Conservation (phyloP, 2,797 vertebrate species). For the Cirrhinus molitorella region DNA sequence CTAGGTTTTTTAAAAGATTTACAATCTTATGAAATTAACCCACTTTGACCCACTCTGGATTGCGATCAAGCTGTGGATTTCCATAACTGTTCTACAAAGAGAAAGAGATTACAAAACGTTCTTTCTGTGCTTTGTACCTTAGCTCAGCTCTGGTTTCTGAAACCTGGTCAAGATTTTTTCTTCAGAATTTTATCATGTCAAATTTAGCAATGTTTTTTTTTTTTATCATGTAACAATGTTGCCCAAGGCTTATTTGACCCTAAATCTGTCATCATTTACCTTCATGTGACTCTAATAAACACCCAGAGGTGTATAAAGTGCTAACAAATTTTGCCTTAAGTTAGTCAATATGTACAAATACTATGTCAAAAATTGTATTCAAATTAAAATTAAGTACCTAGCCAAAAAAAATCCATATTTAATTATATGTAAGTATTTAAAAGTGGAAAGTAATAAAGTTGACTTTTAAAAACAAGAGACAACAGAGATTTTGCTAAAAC, state of each 20-base stretch:
- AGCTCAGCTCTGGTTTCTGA: not conserved
- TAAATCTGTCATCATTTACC: not conserved
- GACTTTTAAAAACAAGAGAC: not conserved
- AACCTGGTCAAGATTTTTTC: not conserved
- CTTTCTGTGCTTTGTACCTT: not conserved
- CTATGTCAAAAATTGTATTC: too few relatives aligned
- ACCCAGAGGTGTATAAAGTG: not conserved
- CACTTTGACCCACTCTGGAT: not conserved
- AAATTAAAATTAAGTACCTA: not conserved
- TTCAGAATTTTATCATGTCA: not conserved
- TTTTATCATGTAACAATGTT: not conserved
- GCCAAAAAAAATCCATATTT: not conserved
- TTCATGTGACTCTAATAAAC: not conserved
- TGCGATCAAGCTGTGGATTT: not conserved
- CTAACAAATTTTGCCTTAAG: not conserved
- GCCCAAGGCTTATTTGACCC: not conserved
- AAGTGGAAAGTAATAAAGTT: not conserved
- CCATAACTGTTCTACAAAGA: not conserved
- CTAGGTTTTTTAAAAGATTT: not conserved
- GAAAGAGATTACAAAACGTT: not conserved
- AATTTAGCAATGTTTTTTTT: not conserved
- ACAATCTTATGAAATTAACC: not conserved
- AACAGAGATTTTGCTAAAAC: not conserved
- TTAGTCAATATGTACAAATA: too few relatives aligned
- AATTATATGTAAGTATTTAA: not conserved